Evolutionary conservation across 2,797 vertebrate species (phyloP), one percentile per base, ranked within the genome.

Genomic region (Huso huso): DNA sequence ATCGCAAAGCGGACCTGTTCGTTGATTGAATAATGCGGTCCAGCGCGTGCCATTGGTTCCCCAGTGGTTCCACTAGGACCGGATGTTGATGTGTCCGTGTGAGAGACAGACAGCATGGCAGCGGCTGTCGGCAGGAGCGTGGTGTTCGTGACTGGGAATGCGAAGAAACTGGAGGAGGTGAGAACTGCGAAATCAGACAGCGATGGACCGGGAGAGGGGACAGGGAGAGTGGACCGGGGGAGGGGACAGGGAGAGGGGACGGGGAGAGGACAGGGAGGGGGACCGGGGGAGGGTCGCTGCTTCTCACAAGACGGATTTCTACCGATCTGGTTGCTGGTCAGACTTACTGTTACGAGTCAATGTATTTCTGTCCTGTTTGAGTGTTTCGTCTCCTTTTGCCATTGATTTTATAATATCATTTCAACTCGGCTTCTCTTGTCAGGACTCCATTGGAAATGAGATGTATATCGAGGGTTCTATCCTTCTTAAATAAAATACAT

Each of bases 121-220:
- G 71, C 75, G 0, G 75, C 81, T 7, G 74, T 64, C 0, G 88
- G 86, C 1, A 84, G 90, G 67, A 85, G 86, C 10, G 77, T 97
- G 12, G 93, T 96, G 10, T 97, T 97, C 78, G 95, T 98, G 9
- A 97, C 95, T 1, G 95, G 93, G 73, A 97, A 98, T 66, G 88
- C 89, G 0, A 97, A 95, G 76, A 98, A 97, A 77, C 87, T 97
- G 61, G 95, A 98, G 75, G 95, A 98, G 92, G 95, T 95, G 61
- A 67, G 72, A n/a, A 37, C 61, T n/a, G 1, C 51, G 0, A 9
- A 51, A 7, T 1, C 4, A 7, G 7, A 48, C 15, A 37, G 23
- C 6, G 15, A 10, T 1, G 23, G 23, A 3, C 4, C 2, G 23
- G 23, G 23, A 23, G 23, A n/a, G 15, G 15, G 15, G 15, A 18